Evolutionary conservation across 2,888 invertebrate species (phyloP).

Genomic region (Leptopilina syphax): DNA sequence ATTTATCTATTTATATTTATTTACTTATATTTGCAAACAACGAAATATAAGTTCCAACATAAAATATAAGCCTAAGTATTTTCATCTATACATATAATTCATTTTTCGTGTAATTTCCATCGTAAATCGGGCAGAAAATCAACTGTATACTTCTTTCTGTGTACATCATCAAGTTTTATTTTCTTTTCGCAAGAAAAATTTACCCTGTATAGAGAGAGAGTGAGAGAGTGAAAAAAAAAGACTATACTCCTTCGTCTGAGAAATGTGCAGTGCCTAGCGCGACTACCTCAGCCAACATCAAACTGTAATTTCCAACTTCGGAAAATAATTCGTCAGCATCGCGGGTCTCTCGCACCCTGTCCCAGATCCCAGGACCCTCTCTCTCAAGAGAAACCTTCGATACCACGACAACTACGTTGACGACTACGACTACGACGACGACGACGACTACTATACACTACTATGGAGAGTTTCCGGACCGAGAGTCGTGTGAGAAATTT

Average conservation of each 20-base stretch:
- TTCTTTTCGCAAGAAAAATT: slow-evolving; percentile 33
- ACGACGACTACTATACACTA: slow-evolving; percentile 57
- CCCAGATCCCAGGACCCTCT: slow-evolving; percentile 48
- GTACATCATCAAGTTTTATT: slow-evolving; percentile 40
- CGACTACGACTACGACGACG: slow-evolving; percentile 58
- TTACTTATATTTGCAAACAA: too few species aligned
- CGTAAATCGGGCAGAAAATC: slow-evolving; percentile 32
- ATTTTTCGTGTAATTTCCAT: slow-evolving; percentile 20
- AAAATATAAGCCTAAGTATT: too few species aligned
- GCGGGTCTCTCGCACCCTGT: slow-evolving; percentile 47
- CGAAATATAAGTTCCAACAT: too few species aligned
- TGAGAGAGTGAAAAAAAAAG: neutral
- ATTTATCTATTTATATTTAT: too few species aligned
- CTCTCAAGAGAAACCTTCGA: slow-evolving; percentile 53
- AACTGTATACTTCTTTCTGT: neutral
- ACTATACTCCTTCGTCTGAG: slow-evolving; percentile 20
- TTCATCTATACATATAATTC: neutral
- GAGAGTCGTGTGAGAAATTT: slow-evolving; percentile 73
- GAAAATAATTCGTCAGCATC: slow-evolving; percentile 73
- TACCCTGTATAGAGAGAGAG: neutral
- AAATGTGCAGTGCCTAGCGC: slow-evolving; percentile 39
- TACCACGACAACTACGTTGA: slow-evolving; percentile 52
- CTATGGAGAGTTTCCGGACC: slow-evolving; percentile 66
- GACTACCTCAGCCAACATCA: slow-evolving; percentile 52
- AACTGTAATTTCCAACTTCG: slow-evolving; percentile 61